Evolutionary conservation across 2,888 invertebrate genomes (phyloP), one percentile per base, ranked within the genome.

Genomic region (Synanthedon vespiformis): DNA sequence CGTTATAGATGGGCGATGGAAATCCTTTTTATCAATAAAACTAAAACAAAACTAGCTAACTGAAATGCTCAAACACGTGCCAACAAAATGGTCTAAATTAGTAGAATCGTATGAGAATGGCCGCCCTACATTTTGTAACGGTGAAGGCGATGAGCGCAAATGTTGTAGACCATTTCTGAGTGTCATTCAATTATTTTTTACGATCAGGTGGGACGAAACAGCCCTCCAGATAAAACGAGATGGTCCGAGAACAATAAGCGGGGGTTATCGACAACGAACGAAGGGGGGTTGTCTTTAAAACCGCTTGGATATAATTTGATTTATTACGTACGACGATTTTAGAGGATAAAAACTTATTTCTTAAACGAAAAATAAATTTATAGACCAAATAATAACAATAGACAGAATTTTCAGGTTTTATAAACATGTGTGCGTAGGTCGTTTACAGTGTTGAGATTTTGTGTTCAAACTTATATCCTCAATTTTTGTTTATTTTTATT

Each of bases 131-230:
- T 44, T 14, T 14, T 44, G 14, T 44, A 44, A 44, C 44, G 14
- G 14, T 13, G 34, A 10, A 34, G 34, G 34, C 34, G n/a, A 44
- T 44, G 44, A 14, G 44, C 44, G 8, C 12, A 14, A 50, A 68
- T 68, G 69, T 69, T 67, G 72, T 68, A 61, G 52, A 67, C 65
- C 68, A 65, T 75, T 69, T 55, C 66, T 61, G 67, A 62, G 62
- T 63, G 74, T 78, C 68, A 83, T 83, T 82, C 83, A 84, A 84
- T 84, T 83, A 84, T 83, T 82, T 83, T 84, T 83, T 84, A 84
- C 71, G 81, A 77, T 70, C 80, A 81, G 81, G 80, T 81, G 72
- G 70, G 68, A 74, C 72, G 71, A 68, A 76, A 78, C 74, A 73
- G 72, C 69, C 63, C 68, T 8, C 54, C 72, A 71, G 77, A 80